Conservation (phyloP, 2,797 vertebrate genomes). For the Aldrovandia affinis region DNA sequence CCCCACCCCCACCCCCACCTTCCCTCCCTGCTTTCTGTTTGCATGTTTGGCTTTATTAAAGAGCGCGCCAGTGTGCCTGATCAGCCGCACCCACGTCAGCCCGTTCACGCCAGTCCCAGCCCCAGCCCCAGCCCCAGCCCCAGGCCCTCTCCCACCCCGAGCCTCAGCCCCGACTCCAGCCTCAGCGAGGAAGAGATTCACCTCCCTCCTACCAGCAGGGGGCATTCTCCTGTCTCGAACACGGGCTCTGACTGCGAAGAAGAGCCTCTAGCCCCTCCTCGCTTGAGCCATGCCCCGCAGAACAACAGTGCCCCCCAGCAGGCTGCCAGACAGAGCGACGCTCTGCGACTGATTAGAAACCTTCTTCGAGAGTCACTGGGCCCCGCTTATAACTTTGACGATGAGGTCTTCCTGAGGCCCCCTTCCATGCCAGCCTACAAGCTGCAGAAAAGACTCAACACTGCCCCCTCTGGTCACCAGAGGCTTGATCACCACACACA, state of each 20-base stretch:
- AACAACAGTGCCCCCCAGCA: slow-evolving; percentile 45
- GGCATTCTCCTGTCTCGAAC: slow-evolving; percentile 56
- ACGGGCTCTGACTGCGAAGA: background rate
- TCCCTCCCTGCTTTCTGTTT: slow-evolving; percentile 73
- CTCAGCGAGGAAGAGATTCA: slow-evolving; percentile 41
- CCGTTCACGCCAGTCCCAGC: slow-evolving; percentile 28
- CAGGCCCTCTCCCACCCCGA: slow-evolving; percentile 30
- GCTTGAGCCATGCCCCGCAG: background rate
- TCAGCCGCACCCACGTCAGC: slow-evolving; percentile 46
- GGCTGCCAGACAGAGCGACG: slow-evolving; percentile 14
- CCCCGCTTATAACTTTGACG: background rate
- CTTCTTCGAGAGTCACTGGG: slow-evolving; percentile 3
- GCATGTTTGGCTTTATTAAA: slow-evolving; percentile 74
- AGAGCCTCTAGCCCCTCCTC: background rate
- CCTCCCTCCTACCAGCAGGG: slow-evolving; percentile 52
- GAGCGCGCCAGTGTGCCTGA: slow-evolving; percentile 58
- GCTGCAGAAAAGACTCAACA: slow-evolving; percentile 40
- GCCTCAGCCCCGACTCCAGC: slow-evolving; percentile 25
- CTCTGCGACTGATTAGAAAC: background rate
- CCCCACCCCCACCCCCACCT: background rate
- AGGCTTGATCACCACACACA: background rate
- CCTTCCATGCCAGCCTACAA: slow-evolving; percentile 45
- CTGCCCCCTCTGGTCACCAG: slow-evolving; percentile 36
- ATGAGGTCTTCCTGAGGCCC: slow-evolving; percentile 31
- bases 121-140: background rate